These are phyloP conservation scores for human DNA, from an alignment of 2,113 vertebrate species.

Conservation along the genomic window DNA sequence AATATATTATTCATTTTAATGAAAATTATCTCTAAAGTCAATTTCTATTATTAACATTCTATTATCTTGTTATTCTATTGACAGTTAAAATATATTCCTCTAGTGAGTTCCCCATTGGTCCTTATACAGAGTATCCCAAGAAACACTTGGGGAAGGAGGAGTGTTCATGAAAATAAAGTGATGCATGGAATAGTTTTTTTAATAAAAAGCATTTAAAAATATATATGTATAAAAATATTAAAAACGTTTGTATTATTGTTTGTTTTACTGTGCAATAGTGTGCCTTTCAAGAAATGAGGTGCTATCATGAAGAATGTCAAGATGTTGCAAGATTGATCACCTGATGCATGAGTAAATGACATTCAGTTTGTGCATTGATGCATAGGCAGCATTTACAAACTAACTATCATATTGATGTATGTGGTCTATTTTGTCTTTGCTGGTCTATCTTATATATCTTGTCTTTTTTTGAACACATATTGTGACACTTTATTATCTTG, in stretches of 20 bases:
- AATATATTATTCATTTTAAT: neutral
- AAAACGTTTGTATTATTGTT: neutral
- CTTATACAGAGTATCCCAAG: neutral
- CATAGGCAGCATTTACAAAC: slow-evolving; percentile 51
- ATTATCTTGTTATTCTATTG: neutral
- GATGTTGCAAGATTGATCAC: slow-evolving; percentile 21
- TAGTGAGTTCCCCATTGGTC: neutral
- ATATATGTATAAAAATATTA: slow-evolving; percentile 6
- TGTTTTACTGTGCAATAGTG: neutral
- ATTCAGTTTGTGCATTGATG: slow-evolving; percentile 46
- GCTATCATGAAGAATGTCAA: slow-evolving; percentile 19
- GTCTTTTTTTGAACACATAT: slow-evolving; percentile 38
- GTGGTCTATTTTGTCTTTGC: slow-evolving; percentile 61
- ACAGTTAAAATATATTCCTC: neutral
- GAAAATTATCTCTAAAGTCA: neutral
- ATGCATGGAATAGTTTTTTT: neutral
- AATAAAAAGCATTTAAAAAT: neutral
- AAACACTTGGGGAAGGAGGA: neutral
- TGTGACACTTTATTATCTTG: slow-evolving; percentile 54
- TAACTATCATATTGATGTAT: slow-evolving; percentile 68
- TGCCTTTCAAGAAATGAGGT: slow-evolving; percentile 41
- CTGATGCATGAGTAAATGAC: slow-evolving; percentile 30
- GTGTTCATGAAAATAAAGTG: neutral
- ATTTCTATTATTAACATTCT: neutral
- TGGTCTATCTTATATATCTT: slow-evolving; percentile 36